These are phyloP conservation scores for Stenopsyche tienmushanensis DNA, from an alignment of 1,140 invertebrate species.

Conservation along the genomic window DNA sequence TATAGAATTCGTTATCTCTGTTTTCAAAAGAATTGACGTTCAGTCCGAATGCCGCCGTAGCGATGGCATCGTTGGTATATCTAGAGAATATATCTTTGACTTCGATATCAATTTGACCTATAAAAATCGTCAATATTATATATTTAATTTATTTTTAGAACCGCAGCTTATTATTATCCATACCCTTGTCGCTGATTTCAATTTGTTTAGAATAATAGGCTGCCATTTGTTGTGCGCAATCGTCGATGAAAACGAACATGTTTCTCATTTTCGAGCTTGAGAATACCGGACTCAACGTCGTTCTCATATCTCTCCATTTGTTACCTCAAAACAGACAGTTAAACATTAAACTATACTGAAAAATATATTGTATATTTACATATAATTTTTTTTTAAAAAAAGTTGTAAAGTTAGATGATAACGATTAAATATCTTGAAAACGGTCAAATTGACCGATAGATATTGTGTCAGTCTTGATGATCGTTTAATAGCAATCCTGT, in stretches of 20 bases:
- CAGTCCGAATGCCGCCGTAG: conserved; percentile 38
- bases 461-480: too few species aligned
- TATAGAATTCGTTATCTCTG: conserved; percentile 31
- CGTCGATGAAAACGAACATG: conserved; percentile 41
- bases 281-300: conserved; percentile 46
- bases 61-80: conserved; percentile 37
- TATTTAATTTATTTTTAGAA: background rate
- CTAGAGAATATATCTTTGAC: conserved; percentile 31
- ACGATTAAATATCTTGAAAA: too few species aligned
- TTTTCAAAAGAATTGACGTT: conserved; percentile 40
- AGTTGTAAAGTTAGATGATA: too few species aligned
- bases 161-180: background rate
- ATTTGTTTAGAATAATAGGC: conserved; percentile 30
- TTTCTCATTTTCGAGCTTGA: conserved; percentile 48
- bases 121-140: background rate
- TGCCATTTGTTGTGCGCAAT: conserved; percentile 41
- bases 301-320: conserved; percentile 47
- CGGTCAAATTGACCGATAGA: too few species aligned
- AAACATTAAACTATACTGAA: background rate
- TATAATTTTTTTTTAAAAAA: too few species aligned
- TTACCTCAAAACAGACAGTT: conserved; percentile 31
- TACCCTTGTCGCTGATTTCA: background rate
- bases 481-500: too few species aligned
- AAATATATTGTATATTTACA: too few species aligned
- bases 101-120: conserved; percentile 32